Conservation (phyloP, 2,113 vertebrate species). For the Chaetodon auriga region DNA sequence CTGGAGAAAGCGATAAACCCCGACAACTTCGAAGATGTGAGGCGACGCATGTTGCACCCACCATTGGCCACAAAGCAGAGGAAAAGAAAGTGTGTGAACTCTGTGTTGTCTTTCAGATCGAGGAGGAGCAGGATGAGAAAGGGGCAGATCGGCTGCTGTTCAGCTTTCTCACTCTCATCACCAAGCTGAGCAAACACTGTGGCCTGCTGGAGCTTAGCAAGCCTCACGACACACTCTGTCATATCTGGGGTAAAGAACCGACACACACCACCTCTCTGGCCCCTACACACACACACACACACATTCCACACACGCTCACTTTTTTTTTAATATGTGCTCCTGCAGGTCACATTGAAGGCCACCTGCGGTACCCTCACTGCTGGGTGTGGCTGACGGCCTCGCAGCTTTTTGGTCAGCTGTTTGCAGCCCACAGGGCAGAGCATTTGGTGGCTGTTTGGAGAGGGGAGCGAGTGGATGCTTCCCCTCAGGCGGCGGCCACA, state of each 20-base stretch:
- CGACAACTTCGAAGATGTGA: conserved; percentile 89
- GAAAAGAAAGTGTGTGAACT: neutral
- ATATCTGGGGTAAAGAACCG: conserved; percentile 89
- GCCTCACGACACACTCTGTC: conserved; percentile 81
- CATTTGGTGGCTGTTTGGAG: conserved; percentile 87
- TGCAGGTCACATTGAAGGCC: conserved; percentile 89
- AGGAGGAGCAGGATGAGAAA: conserved; percentile 91
- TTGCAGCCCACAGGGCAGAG: conserved; percentile 90
- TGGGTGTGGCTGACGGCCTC: conserved; percentile 98
- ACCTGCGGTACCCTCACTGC: conserved; percentile 93
- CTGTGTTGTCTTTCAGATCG: conserved; percentile 81
- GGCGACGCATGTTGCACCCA: conserved; percentile 42
- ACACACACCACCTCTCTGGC: neutral
- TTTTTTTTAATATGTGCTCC: neutral
- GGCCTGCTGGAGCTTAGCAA: conserved; percentile 85
- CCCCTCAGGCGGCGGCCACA: conserved; percentile 67
- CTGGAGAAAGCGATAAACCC: conserved; percentile 90
- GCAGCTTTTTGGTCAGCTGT: conserved; percentile 94
- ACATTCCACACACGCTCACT: neutral
- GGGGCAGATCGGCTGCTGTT: conserved; percentile 93
- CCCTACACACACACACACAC: no score
- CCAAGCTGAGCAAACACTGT: conserved; percentile 92
- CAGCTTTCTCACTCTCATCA: conserved; percentile 89
- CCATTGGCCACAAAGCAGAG: rapidly evolving
- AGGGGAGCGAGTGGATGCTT: conserved; percentile 43